A percentile compares a stretch with the other conserved stretches of the same genome.
phyloP scores from a whole-genome alignment of 2,888 invertebrate genomes.

The Acanthosepion lycidas region DNA sequence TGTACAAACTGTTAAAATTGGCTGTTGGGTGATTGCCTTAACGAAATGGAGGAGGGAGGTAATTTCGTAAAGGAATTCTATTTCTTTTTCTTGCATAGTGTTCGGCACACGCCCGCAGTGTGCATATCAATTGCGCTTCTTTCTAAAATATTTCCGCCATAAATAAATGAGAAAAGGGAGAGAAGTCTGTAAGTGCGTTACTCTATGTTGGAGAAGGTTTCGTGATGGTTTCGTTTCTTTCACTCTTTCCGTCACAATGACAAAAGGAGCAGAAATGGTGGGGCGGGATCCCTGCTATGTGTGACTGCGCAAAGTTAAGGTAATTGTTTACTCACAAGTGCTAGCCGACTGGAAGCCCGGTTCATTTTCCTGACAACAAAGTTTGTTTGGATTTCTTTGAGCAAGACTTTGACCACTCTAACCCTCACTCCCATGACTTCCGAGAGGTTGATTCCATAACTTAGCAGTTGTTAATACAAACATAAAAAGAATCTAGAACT shows the following conservation, averaged over 20 bases:
- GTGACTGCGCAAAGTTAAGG: constrained; percentile 33
- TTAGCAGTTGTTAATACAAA: background rate
- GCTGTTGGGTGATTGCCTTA: background rate
- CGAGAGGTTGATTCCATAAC: background rate
- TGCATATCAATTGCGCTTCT: background rate
- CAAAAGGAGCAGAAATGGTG: background rate
- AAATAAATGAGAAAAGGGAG: background rate
- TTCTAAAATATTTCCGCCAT: background rate
- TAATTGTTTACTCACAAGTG: constrained; percentile 33
- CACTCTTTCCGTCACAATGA: background rate
- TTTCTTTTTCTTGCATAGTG: background rate
- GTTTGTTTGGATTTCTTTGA: constrained; percentile 33
- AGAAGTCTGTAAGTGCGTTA: background rate
- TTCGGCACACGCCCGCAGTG: background rate
- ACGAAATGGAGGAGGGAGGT: background rate
- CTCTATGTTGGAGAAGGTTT: background rate
- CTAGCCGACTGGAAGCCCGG: constrained; percentile 3
- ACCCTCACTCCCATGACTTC: too few species aligned
- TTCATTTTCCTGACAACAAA: constrained; percentile 20
- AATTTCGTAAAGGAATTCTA: background rate
- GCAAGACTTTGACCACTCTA: background rate
- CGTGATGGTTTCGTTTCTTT: background rate
- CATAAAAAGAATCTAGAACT: background rate
- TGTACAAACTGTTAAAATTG: background rate
- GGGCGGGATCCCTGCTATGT: background rate